phyloP scores from a whole-genome alignment of 1,140 invertebrate genomes.

The Paracyclopina nana region DNA sequence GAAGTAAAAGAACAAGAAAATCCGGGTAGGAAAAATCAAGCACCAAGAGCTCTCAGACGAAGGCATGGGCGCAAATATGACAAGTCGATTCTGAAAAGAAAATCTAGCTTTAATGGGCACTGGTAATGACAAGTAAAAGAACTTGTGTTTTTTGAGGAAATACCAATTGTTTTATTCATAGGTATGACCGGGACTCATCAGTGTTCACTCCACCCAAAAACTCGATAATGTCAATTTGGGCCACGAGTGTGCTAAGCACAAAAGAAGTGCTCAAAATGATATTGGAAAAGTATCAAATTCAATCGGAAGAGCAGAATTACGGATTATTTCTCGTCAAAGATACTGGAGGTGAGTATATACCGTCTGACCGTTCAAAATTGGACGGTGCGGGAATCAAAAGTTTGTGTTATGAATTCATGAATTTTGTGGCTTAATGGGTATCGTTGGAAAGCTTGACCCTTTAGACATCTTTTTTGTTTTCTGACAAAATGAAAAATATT shows the following conservation, averaged over 20 bases:
- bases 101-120: conserved; percentile 70
- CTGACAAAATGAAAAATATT: no score
- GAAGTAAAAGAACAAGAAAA: background rate
- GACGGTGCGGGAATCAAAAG: no score
- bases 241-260: conserved; percentile 54
- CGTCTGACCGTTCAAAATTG: no score
- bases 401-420: no score
- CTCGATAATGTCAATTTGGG: conserved; percentile 64
- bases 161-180: background rate
- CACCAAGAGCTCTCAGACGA: conserved; percentile 45
- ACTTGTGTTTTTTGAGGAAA: background rate
- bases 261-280: conserved; percentile 62
- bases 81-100: conserved; percentile 42
- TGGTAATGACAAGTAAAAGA: conserved; percentile 26
- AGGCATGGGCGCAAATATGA: conserved; percentile 40
- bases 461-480: no score
- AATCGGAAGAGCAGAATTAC: conserved; percentile 54
- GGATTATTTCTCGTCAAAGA: conserved; percentile 58
- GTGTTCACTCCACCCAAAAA: conserved; percentile 65
- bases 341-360: conserved; percentile 53
- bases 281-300: conserved; percentile 66
- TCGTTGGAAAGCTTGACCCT: no score
- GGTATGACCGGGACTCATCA: conserved; percentile 62
- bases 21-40: conserved; percentile 28
- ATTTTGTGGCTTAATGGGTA: no score